A percentile compares a stretch with the other conserved stretches of the same genome.
Conservation (phyloP, 1,140 invertebrate genomes). For the Saccostrea cuccullata region DNA sequence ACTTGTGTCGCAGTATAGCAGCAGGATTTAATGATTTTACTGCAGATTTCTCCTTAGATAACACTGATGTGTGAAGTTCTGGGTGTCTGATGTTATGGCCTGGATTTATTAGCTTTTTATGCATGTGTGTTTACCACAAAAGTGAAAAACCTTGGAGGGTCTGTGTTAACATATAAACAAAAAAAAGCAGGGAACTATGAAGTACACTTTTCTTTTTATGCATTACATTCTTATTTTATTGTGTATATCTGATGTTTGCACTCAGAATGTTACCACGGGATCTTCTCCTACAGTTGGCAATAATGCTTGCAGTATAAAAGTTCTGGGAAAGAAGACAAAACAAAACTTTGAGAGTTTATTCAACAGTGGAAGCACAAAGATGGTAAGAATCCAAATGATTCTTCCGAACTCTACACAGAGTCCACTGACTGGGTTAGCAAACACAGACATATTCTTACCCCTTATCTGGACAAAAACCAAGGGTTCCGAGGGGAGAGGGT, state of each 20-base stretch:
- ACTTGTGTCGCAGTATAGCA: too few relatives aligned
- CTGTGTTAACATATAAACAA: too few relatives aligned
- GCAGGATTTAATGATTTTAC: too few relatives aligned
- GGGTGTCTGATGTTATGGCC: too few relatives aligned
- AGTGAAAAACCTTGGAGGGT: too few relatives aligned
- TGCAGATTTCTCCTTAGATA: too few relatives aligned
- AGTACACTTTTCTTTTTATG: neutral
- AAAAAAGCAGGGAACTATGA: neutral
- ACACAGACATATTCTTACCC: slow-evolving; percentile 1
- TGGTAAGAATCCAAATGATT: neutral
- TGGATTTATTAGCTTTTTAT: too few relatives aligned
- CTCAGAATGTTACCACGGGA: neutral
- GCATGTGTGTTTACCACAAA: too few relatives aligned
- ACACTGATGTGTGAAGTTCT: too few relatives aligned
- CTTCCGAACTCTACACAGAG: neutral
- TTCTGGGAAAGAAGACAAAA: slow-evolving; percentile 1
- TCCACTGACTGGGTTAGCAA: neutral
- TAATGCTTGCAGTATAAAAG: neutral
- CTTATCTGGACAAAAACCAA: slow-evolving; percentile 49
- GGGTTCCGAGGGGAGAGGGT: slow-evolving; percentile 60
- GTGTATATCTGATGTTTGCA: neutral
- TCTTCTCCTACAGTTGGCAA: neutral
- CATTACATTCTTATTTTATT: neutral
- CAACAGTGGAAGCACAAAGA: neutral
- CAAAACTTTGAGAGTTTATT: neutral